These are phyloP conservation scores for Nebria ingens DNA, from an alignment of 1,140 invertebrate genomes.

Conservation along the genomic window DNA sequence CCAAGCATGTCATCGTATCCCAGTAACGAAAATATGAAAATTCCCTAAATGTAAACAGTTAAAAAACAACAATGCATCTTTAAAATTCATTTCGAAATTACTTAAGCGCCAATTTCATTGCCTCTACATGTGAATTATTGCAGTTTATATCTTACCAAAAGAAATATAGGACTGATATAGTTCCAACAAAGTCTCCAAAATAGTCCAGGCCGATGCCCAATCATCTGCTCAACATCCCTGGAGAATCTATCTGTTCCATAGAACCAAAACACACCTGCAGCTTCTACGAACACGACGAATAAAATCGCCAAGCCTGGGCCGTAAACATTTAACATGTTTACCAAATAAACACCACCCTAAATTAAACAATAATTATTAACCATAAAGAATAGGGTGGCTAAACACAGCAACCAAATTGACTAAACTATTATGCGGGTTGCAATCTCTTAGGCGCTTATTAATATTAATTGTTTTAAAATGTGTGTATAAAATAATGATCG, in stretches of 20 bases:
- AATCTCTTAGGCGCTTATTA: too few species aligned
- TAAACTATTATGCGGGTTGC: too few species aligned
- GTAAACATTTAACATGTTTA: slow-evolving; percentile 89
- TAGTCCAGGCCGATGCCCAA: slow-evolving; percentile 73
- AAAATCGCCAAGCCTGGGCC: slow-evolving; percentile 92
- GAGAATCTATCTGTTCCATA: slow-evolving; percentile 86
- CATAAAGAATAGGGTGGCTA: too few species aligned
- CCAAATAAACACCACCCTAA: slow-evolving; percentile 87
- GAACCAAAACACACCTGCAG: slow-evolving; percentile 93
- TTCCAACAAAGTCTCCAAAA: slow-evolving; percentile 93
- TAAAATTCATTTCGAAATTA: background rate
- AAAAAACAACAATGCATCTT: background rate
- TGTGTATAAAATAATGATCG: too few species aligned
- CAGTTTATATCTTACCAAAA: slow-evolving; percentile 42
- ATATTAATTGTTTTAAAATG: too few species aligned
- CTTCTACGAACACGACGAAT: slow-evolving; percentile 92
- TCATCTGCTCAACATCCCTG: slow-evolving; percentile 82
- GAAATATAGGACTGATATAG: slow-evolving; percentile 77
- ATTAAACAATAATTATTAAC: too few species aligned
- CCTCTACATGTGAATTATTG: too few species aligned
- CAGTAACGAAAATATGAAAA: slow-evolving; percentile 83
- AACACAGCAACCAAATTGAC: too few species aligned
- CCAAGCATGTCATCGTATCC: slow-evolving; percentile 82
- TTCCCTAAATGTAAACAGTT: slow-evolving; percentile 52
- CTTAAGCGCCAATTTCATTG: too few species aligned